Percentiles rank a stretch among this genome's conserved stretches.
These are phyloP conservation scores for Leguminivora glycinivorella DNA, from an alignment of 1,140 invertebrate genomes.

Conservation along the genomic window DNA sequence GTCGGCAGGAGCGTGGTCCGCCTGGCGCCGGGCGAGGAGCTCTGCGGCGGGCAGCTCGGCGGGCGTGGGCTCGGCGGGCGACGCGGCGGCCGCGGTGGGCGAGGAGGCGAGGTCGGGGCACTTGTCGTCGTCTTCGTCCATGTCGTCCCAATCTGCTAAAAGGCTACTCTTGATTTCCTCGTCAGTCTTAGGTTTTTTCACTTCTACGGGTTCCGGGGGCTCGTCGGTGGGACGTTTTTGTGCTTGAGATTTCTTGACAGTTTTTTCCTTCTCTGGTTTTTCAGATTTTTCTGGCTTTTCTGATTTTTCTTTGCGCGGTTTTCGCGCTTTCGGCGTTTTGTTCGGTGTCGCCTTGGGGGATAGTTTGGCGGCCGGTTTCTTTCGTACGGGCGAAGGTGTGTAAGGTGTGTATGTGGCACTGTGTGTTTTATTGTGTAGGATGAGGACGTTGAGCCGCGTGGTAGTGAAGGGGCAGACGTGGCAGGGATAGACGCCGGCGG, in stretches of 20 bases:
- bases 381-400: constrained; percentile 66
- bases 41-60: constrained; percentile 54
- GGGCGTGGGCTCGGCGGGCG: constrained; percentile 60
- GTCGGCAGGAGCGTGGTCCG: constrained; percentile 45
- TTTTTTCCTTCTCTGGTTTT: constrained; percentile 26
- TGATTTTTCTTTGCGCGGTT: constrained; percentile 56
- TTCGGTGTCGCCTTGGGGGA: constrained; percentile 52
- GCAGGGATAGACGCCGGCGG: constrained; percentile 81
- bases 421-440: constrained; percentile 84
- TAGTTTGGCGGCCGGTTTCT: constrained; percentile 49
- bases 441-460: constrained; percentile 83
- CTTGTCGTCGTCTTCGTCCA: constrained; percentile 70
- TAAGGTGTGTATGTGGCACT: constrained; percentile 69
- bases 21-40: constrained; percentile 40
- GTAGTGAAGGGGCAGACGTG: constrained; percentile 83
- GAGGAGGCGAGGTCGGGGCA: constrained; percentile 41
- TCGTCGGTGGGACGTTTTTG: constrained; percentile 57
- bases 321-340: constrained; percentile 57
- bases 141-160: constrained; percentile 77
- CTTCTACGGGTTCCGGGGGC: constrained; percentile 41
- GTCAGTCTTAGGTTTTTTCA: constrained; percentile 71
- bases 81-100: constrained; percentile 50
- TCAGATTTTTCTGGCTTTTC: constrained; percentile 38
- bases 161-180: constrained; percentile 77
- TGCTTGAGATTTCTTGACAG: constrained; percentile 44